Conservation (phyloP, 2,888 invertebrate genomes). For the Leucoma salicis region DNA sequence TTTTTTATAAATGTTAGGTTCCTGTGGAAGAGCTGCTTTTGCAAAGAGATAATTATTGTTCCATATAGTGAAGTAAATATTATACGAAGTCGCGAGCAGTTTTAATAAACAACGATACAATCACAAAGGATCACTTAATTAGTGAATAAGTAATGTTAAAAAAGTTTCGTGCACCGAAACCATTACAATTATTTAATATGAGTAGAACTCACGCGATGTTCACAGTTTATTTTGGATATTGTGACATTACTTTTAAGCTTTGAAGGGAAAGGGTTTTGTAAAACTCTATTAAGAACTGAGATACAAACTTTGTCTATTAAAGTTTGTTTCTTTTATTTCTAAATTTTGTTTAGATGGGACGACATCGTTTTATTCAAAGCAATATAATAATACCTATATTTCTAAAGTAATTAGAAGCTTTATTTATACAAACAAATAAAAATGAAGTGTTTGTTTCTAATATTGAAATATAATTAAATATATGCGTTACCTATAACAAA, state of each 20-base stretch:
- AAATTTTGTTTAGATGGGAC: slow-evolving; percentile 1
- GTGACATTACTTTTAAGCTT: background rate
- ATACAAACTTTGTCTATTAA: slow-evolving; percentile 1
- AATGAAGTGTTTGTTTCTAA: no score
- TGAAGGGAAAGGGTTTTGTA: slow-evolving; percentile 11
- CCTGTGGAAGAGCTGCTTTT: no score
- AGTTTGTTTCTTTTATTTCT: background rate
- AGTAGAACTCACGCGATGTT: slow-evolving; percentile 19
- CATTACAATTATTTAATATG: slow-evolving; percentile 27
- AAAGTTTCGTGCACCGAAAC: slow-evolving; percentile 20
- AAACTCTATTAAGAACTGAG: slow-evolving; percentile 7
- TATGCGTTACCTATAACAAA: no score
- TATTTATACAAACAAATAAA: no score
- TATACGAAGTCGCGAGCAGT: no score
- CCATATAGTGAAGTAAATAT: no score
- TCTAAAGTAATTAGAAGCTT: no score
- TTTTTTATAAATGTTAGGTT: no score
- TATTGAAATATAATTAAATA: no score
- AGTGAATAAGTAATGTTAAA: slow-evolving; percentile 22
- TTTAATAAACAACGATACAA: slow-evolving; percentile 15
- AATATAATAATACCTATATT: no score
- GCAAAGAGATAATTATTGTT: no score
- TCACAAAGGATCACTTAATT: slow-evolving; percentile 29
- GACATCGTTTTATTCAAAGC: background rate
- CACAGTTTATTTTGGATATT: slow-evolving; percentile 7